Evolutionary conservation across 2,113 vertebrate genomes (phyloP), one percentile per base, ranked within the genome.

Genomic region (Sinocyclocheilus maitianheensis): DNA sequence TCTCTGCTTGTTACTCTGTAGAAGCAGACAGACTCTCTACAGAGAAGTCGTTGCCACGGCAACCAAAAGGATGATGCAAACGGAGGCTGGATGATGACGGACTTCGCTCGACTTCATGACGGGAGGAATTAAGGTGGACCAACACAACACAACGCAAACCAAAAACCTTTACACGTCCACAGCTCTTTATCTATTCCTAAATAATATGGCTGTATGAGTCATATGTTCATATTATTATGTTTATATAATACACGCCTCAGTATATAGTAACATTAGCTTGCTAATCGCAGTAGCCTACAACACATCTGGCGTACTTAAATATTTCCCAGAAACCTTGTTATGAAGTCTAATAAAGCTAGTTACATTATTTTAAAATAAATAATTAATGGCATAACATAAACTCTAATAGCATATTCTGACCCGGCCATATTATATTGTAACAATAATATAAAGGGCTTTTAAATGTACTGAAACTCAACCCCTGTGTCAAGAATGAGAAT

Each of bases 61-160:
- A 90, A 92, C 89, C 65, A 82, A 62, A 62, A 40, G 84, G 84
- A 90, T 90, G 90, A 89, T 87, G 89, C 88, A 88, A 84, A 89
- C 26, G 51, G 86, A 89, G 85, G 75, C 58, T 90, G 88, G 84
- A 83, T 48, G 87, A 90, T 92, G 87, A 88, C 89, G 91, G 89
- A 88, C 87, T 87, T 55, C 79, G 75, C 79, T 46, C 46, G 60
- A 22, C 10, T 34, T 75, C 37, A 84, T 72, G 63, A 51, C 34
- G 77, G 74, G 51, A 75, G 67, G 78, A 83, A 77, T 91, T 91
- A 91, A 91, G 91, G 89, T 91, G 91, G 91, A 88, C 84, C 84
- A 67, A 48, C 22, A 24, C 40, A 26, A 26, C 26, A 26, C 7
- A 5, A 40, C n/a, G 40, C 60, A 46, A 46, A n/a, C 53, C 55